A percentile compares a stretch with the other conserved stretches of the same genome.
These are phyloP conservation scores for Phoxinus phoxinus DNA, from an alignment of 2,113 vertebrate genomes.

Conservation along the genomic window DNA sequence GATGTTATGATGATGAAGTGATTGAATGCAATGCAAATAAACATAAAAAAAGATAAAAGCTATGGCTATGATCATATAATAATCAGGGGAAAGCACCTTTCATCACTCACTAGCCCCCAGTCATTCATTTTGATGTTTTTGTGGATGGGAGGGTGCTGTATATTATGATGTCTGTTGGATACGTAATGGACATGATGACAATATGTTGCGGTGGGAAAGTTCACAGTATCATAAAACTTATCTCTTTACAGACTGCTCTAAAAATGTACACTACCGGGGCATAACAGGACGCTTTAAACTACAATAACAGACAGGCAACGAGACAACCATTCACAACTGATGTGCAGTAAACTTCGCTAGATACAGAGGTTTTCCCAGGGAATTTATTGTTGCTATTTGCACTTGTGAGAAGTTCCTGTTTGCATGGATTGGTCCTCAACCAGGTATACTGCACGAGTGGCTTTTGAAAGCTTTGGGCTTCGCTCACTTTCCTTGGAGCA, in stretches of 20 bases:
- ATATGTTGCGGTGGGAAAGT: background rate
- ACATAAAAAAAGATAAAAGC: constrained; percentile 34
- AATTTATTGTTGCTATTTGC: constrained; percentile 18
- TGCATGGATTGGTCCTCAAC: background rate
- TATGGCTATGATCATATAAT: background rate
- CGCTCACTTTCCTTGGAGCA: constrained; percentile 4
- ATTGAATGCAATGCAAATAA: constrained; percentile 1
- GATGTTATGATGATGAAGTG: constrained; percentile 23
- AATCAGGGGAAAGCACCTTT: constrained; percentile 6
- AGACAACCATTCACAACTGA: background rate
- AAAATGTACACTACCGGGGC: background rate
- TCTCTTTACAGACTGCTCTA: background rate
- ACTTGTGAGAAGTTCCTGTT: constrained; percentile 30
- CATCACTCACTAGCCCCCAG: background rate
- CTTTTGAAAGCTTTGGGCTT: background rate
- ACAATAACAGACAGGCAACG: background rate
- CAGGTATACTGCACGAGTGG: constrained; percentile 5
- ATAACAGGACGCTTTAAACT: background rate
- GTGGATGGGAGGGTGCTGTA: background rate
- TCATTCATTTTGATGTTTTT: constrained; percentile 6
- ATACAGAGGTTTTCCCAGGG: background rate
- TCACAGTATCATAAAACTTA: background rate
- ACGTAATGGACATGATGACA: background rate
- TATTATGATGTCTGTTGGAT: too few species aligned
- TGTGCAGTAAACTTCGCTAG: background rate